Evolutionary conservation across 2,797 vertebrate species (phyloP), one percentile per base, ranked within the genome.

Genomic region (Ctenochaetus hawaiiensis): DNA sequence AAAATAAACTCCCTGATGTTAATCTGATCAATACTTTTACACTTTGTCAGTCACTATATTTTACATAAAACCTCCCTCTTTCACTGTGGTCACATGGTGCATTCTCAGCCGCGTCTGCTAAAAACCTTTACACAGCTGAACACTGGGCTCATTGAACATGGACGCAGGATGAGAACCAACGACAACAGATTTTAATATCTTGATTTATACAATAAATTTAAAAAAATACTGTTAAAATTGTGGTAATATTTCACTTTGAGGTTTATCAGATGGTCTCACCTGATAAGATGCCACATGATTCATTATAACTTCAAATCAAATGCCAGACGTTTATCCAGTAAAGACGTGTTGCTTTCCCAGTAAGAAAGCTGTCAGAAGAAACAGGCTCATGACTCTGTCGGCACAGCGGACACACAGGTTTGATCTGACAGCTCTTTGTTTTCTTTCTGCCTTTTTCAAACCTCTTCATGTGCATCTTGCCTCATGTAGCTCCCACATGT

Each of bases 391-490:
- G 1, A 34, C 34, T 41, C 41, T 12, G 49, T 61, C 48, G 8
- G 14, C n/a, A 17, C 8, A 3, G 18, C 2, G 37, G 23, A 53
- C 41, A 6, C 16, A 0, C 0, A 1, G 10, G 16, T 65, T 59
- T 70, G 12, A 80, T 72, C 18, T 12, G 67, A 57, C 67, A 62
- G 37, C 1, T 51, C 54, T 39, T 45, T 13, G 47, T 12, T 8
- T 8, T 49, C 26, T 34, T 60, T 47, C 8, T 58, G 16, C 30
- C 17, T 1, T 56, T 61, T 67, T 37, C 43, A 43, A 41, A 51
- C 51, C 37, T 72, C 48, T 57, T 54, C 51, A 47, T 70, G 64
- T 54, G 48, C 51, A 52, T 64, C 53, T 78, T 5, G 5, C 52
- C 67, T 51, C 13, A 0, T 45, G 67, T 23, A 11, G 45, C 52